phyloP scores from a whole-genome alignment of 2,888 invertebrate species.

The Schizotus pectinicornis region DNA sequence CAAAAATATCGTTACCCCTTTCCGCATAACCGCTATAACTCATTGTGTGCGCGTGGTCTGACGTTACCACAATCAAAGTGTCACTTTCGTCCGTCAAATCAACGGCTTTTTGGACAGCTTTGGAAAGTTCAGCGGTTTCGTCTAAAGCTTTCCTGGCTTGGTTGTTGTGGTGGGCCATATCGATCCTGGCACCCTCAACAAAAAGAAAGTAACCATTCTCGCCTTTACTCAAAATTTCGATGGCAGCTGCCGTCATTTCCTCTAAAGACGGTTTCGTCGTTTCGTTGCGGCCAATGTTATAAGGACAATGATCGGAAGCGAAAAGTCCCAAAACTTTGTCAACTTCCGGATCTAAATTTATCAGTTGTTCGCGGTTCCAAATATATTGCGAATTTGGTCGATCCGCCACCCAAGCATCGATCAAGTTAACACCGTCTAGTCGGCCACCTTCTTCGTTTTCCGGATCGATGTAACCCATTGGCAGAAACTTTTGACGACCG shows the following conservation, averaged over 20 bases:
- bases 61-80: conserved; percentile 77
- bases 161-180: conserved; percentile 76
- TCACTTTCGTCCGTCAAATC: conserved; percentile 68
- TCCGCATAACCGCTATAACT: conserved; percentile 75
- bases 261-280: conserved; percentile 71
- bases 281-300: conserved; percentile 67
- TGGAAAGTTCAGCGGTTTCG: conserved; percentile 73
- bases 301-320: conserved; percentile 50
- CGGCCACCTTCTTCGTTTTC: conserved; percentile 63
- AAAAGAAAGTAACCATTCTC: conserved; percentile 78
- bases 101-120: conserved; percentile 64
- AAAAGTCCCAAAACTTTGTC: conserved; percentile 60
- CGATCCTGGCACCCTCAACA: conserved; percentile 77
- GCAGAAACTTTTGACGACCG: conserved; percentile 69
- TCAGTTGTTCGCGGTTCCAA: conserved; percentile 62
- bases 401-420: conserved; percentile 66
- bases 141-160: conserved; percentile 70
- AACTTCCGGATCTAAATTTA: conserved; percentile 60
- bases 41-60: conserved; percentile 80
- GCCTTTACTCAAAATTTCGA: conserved; percentile 68
- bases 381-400: conserved; percentile 59
- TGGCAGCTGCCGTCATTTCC: conserved; percentile 81
- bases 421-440: conserved; percentile 68
- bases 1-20: conserved; percentile 67
- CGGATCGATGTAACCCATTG: conserved; percentile 59